phyloP scores from a whole-genome alignment of 1,140 invertebrate genomes.

The Hycleus phaleratus region DNA sequence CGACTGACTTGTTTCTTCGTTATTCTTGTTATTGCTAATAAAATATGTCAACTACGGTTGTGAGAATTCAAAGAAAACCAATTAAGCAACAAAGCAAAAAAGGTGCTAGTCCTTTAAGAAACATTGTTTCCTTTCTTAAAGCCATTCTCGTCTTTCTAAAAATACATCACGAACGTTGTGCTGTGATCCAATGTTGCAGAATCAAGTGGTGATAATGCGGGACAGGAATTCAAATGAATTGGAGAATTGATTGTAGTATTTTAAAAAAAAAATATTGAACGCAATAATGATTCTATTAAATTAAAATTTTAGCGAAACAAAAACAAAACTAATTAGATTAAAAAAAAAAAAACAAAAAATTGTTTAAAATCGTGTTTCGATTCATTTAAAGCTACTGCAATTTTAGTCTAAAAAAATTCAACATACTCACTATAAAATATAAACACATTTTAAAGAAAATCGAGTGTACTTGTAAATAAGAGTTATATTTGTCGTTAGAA shows the following conservation, averaged over 20 bases:
- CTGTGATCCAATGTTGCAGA: slow-evolving; percentile 20
- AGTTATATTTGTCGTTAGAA: slow-evolving; percentile 17
- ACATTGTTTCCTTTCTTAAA: slow-evolving; percentile 8
- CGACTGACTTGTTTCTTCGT: background rate
- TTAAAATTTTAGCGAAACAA: background rate
- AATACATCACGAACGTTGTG: slow-evolving; percentile 18
- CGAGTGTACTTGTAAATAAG: slow-evolving; percentile 16
- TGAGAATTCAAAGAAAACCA: slow-evolving; percentile 2
- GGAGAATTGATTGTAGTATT: slow-evolving; percentile 4
- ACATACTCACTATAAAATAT: no score
- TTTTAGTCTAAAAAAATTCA: no score
- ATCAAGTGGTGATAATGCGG: background rate
- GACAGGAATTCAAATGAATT: no score
- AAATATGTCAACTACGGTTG: background rate
- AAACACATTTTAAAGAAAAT: slow-evolving; percentile 15
- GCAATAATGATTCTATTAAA: slow-evolving; percentile 35
- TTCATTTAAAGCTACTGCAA: slow-evolving; percentile 27
- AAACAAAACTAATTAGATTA: slow-evolving; percentile 3
- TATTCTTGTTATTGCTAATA: background rate
- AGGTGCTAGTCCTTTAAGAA: slow-evolving; percentile 16
- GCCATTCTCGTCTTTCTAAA: slow-evolving; percentile 6
- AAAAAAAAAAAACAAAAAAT: slow-evolving; percentile 9
- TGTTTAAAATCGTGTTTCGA: slow-evolving; percentile 22
- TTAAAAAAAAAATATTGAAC: slow-evolving; percentile 17
- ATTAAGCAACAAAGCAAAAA: background rate